Evolutionary conservation across 2,888 invertebrate species (phyloP).

Genomic region (Agrotis segetum): DNA sequence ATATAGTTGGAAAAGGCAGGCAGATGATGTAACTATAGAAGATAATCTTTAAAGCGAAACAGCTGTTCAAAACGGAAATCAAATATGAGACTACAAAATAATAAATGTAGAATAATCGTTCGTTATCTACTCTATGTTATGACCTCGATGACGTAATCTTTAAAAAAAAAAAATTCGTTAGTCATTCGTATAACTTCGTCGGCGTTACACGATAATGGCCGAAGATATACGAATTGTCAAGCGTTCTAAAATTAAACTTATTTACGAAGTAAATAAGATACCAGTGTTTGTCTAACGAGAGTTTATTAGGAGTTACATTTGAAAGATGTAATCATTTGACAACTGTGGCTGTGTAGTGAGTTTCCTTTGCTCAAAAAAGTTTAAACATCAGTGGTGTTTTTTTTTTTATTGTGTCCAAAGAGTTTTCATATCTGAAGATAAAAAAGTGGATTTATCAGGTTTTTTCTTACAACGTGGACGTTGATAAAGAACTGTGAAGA

Average conservation of each 20-base stretch:
- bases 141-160: constrained; percentile 50
- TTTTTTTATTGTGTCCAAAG: constrained; percentile 17
- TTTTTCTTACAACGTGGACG: constrained; percentile 4
- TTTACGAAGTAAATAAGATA: constrained; percentile 51
- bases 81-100: neutral
- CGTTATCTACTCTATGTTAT: constrained; percentile 31
- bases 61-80: constrained; percentile 25
- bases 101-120: constrained; percentile 13
- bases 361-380: constrained; percentile 28
- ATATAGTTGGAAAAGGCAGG: too few relatives aligned
- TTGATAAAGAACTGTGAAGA: constrained; percentile 4
- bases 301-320: constrained; percentile 48
- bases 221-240: constrained; percentile 46
- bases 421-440: constrained; percentile 21
- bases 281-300: constrained; percentile 27
- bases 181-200: constrained; percentile 21
- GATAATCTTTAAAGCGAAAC: constrained; percentile 7
- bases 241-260: constrained; percentile 54
- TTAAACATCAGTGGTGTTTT: constrained; percentile 19
- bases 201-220: constrained; percentile 54
- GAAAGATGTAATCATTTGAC: constrained; percentile 34
- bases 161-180: constrained; percentile 46
- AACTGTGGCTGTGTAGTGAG: constrained; percentile 28
- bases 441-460: constrained; percentile 3
- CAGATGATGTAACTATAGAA: too few relatives aligned